Evolutionary conservation across 2,888 invertebrate genomes (phyloP).

Genomic region (Drosophila bunnanda): DNA sequence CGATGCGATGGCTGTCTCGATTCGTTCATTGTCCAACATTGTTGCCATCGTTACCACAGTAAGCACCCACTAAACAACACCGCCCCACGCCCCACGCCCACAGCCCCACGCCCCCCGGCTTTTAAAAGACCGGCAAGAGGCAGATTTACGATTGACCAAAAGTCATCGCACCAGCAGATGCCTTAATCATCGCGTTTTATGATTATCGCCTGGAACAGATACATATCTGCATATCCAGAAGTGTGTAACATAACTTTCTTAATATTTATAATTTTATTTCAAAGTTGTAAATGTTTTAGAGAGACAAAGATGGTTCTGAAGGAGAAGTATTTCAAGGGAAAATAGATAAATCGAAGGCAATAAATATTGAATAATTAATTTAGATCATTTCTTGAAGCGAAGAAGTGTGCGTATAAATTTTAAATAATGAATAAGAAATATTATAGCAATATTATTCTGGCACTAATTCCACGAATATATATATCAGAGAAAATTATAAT

Average conservation of each 20-base stretch:
- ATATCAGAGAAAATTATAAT: neutral
- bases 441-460: neutral
- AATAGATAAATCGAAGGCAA: rapidly evolving
- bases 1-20: constrained; percentile 39
- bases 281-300: too few relatives aligned
- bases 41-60: constrained; percentile 30
- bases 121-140: constrained; percentile 57
- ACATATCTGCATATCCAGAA: neutral
- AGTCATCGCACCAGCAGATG: constrained; percentile 26
- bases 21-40: constrained; percentile 66
- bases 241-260: neutral
- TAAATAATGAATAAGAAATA: neutral
- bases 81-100: neutral
- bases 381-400: neutral
- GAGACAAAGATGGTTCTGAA: too few relatives aligned
- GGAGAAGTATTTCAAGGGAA: neutral
- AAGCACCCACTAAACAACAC: constrained; percentile 5
- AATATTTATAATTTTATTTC: neutral
- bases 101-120: too few relatives aligned
- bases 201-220: neutral
- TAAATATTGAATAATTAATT: neutral
- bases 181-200: constrained; percentile 16
- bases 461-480: neutral
- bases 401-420: neutral
- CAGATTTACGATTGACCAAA: constrained; percentile 70